Conservation (phyloP, 2,888 invertebrate genomes). For the Pyrrhosoma nymphula region DNA sequence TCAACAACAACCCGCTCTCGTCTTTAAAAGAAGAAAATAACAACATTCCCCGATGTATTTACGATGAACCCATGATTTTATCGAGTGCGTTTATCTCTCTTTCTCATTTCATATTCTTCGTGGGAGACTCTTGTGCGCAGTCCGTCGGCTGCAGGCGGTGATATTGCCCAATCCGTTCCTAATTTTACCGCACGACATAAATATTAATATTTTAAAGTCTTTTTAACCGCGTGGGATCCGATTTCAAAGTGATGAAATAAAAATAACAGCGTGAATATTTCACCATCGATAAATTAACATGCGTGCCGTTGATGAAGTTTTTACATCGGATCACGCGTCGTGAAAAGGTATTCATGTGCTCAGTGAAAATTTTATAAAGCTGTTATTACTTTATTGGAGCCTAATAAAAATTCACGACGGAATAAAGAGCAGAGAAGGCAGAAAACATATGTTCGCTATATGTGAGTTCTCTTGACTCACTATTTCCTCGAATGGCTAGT, state of each 20-base stretch:
- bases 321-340: too few species aligned
- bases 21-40: not conserved
- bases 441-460: not conserved
- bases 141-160: not conserved
- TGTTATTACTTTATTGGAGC: not conserved
- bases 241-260: not conserved
- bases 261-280: not conserved
- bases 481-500: not conserved
- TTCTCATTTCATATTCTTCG: not conserved
- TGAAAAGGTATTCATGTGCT: too few species aligned
- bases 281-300: not conserved
- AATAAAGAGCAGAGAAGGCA: not conserved
- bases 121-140: not conserved
- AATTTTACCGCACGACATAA: not conserved
- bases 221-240: not conserved
- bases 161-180: not conserved
- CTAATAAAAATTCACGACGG: not conserved
- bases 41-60: not conserved
- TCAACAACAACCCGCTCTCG: not conserved
- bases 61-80: not conserved
- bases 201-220: not conserved
- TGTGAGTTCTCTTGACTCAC: not conserved
- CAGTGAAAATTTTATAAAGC: too few species aligned
- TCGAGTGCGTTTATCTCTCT: slow-evolving; percentile 11
- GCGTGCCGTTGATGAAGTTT: too few species aligned